Evolutionary conservation across 2,797 vertebrate genomes (phyloP), one percentile per base, ranked within the genome.

Genomic region (Hemibagrus guttatus): DNA sequence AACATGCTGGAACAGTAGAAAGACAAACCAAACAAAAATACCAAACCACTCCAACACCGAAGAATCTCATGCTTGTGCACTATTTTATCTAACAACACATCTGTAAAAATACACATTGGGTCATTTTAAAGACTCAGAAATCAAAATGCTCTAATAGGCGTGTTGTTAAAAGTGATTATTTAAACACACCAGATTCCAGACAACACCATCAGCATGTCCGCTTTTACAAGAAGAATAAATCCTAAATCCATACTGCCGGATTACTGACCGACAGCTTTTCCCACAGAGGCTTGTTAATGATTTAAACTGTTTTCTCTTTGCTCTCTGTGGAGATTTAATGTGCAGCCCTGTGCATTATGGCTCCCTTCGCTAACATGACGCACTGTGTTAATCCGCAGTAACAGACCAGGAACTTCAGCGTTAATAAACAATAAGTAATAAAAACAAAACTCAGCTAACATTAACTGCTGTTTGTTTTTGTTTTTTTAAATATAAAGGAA

Each of bases 231-330:
- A 85, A 69, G 52, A 21, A 58, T 58, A 58, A 56, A 56, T 54
- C 63, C 84, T 56, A 46, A 68, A 69, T 76, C 72, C 72, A 80
- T 59, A 80, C 68, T n/a, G 59, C 26, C 69, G 71, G 49, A 68
- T 39, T 66, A 69, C 12, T 58, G 31, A 28, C 4, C 31, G 75
- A 80, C 63, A 12, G 84, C 75, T 69, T 39, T 68, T 21, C 17
- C 84, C 58, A 85, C 80, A 85, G 28, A 16, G 7, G 11, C 52
- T 69, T 75, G 80, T 79, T 26, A 85, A 85, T 69, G 56, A 80
- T 85, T 85, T 28, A 85, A 1, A 59, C 8, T 19, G 75, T 46
- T 78, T n/a, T 26, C 19, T 46, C 21, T 26, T 7, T n/a, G 19
- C 61, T 66, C 61, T 68, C 61, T 39, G 74, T 21, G 74, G 74